Evolutionary conservation across 37 sponge, comb jelly and placozoan genomes (phyloP).

Genomic region (Ephydatia muelleri): DNA sequence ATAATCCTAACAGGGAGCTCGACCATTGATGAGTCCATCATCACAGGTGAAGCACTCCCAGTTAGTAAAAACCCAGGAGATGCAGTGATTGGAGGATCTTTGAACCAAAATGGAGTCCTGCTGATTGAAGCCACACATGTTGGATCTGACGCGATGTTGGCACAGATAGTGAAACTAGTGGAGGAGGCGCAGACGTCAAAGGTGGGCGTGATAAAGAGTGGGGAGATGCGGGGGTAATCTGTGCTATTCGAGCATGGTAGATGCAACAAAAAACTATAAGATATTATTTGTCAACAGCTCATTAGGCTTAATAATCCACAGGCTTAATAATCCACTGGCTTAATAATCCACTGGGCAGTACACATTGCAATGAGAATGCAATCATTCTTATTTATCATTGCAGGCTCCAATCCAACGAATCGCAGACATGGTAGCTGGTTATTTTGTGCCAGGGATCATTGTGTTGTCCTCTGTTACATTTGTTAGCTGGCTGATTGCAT

Average conservation of each 20-base stretch:
- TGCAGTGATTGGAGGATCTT: conserved; percentile 69
- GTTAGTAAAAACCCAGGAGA: conserved; percentile 42
- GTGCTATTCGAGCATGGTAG: not conserved
- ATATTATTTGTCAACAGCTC: not conserved
- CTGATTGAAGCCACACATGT: conserved; percentile 76
- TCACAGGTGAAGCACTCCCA: conserved; percentile 83
- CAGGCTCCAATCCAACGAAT: conserved; percentile 80
- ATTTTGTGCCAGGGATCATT: conserved; percentile 67
- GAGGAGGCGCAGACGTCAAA: conserved; percentile 88
- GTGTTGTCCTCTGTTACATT: conserved; percentile 58
- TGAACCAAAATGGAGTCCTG: conserved; percentile 64
- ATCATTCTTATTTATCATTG: not conserved
- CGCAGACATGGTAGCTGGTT: conserved; percentile 78
- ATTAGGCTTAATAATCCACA: not conserved
- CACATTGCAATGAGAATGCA: not conserved
- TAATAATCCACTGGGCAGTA: not conserved
- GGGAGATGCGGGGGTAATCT: not conserved
- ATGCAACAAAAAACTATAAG: too few relatives aligned
- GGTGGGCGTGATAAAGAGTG: conserved; percentile 22
- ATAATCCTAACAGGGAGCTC: conserved; percentile 58
- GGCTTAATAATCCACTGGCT: not conserved
- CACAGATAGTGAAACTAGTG: conserved; percentile 83
- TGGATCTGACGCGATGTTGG: conserved; percentile 73
- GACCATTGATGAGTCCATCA: conserved; percentile 70
- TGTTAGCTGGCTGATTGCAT: conserved; percentile 45